Evolutionary conservation across 2,113 vertebrate species (phyloP), one percentile per base, ranked within the genome.

Genomic region (Acanthochromis polyacanthus): DNA sequence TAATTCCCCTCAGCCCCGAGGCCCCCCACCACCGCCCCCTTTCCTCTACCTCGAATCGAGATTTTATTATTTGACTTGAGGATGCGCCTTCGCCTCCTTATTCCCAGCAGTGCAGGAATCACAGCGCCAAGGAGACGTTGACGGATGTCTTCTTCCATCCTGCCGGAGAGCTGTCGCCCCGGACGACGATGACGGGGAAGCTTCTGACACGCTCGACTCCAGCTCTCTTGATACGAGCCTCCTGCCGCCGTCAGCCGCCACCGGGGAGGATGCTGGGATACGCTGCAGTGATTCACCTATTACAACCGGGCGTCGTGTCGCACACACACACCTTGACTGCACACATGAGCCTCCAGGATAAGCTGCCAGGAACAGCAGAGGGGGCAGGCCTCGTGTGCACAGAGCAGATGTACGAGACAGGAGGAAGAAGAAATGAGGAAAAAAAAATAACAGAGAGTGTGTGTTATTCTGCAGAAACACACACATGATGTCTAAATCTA

Each of bases 101-200:
- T 94, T 95, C 90, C 94, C 94, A 82, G 75, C 81, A 78, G 76
- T 43, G 59, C 88, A 80, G 85, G 75, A 80, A 78, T 90, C 93
- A 91, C 60, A 36, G 76, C 40, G 68, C 91, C 92, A 91, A 82
- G 84, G 58, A 88, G 95, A 95, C 88, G 30, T 89, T 95, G 95
- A 95, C 50, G 38, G 93, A 95, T 95, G 91, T 92, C 89, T 95
- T 93, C 89, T 88, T 95, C 89, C 84, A 73, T 87, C 89, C 78
- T 36, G 1, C 58, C 52, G 28, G 94, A 95, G 91, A 94, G 86
- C 91, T 91, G 92, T 91, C 81, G 70, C 89, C 91, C 93, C 82
- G 69, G 80, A 86, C 84, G 51, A 86, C 84, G 69, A 30, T 45
- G 20, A 4, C 62, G 74, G 71, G 67, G 80, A 84, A 80, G 92